Evolutionary conservation across 2,888 invertebrate genomes (phyloP).

Genomic region (Chymomyza amoena): DNA sequence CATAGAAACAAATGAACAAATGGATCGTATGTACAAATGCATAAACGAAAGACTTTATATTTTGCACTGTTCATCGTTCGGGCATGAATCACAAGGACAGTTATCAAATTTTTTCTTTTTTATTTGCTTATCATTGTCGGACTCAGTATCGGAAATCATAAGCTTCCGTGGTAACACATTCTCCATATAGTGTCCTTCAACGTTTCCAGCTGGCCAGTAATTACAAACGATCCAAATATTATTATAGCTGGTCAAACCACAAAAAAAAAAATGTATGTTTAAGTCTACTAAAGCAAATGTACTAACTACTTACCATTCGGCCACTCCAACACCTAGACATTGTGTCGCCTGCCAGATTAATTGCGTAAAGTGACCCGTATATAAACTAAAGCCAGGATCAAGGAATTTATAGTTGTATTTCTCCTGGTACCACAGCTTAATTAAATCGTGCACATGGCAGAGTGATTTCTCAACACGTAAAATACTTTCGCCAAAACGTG

Average conservation of each 20-base stretch:
- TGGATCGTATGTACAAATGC: too few species aligned
- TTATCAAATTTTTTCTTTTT: too few species aligned
- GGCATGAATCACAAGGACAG: too few species aligned
- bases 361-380: constrained; percentile 90
- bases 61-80: too few species aligned
- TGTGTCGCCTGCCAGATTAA: constrained; percentile 81
- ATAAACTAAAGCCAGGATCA: constrained; percentile 81
- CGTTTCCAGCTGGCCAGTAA: constrained; percentile 93
- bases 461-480: constrained; percentile 85
- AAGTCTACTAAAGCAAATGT: background rate
- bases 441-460: constrained; percentile 78
- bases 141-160: constrained; percentile 9
- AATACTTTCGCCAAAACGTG: constrained; percentile 89
- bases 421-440: constrained; percentile 85
- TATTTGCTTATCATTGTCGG: background rate
- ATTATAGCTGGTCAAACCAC: background rate
- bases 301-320: background rate
- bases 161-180: constrained; percentile 82
- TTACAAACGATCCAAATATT: constrained; percentile 86
- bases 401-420: constrained; percentile 84
- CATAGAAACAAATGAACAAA: too few species aligned
- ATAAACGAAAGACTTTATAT: background rate
- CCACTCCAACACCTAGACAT: background rate
- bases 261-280: background rate
- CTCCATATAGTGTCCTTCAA: constrained; percentile 85